Evolutionary conservation across 2,797 vertebrate species (phyloP), one percentile per base, ranked within the genome.

Genomic region (Ptychobarbus kaznakovi): DNA sequence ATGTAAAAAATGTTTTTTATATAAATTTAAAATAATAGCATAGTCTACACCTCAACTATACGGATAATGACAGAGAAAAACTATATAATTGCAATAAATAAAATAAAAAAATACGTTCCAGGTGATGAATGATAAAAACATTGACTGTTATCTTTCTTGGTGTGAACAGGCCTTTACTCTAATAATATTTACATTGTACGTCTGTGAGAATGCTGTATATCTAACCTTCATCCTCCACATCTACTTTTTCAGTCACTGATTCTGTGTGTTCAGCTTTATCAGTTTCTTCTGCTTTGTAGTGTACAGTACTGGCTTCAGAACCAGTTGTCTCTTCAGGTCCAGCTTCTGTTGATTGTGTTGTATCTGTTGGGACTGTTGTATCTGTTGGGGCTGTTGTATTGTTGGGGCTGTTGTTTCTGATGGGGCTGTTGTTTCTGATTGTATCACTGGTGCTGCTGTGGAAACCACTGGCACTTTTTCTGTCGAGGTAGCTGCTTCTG

Each of bases 191-290:
- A 51, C 32, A 53, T 35, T 65, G 3, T 66, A 20, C 44, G 15
- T 79, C 7, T 86, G 44, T 80, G n/a, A 80, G 2, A 49, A 20
- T 10, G 1, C 16, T 68, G 32, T 68, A 10, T 40, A 85, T 51
- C 90, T 93, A 81, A 94, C 92, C 93, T 6, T 86, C 86, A 0
- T 38, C 84, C 0, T 51, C 40, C 0, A 2, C 11, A 0, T 28
- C 25, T 53, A 8, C 38, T 12, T 51, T 2, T 44, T 10, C 42
- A 44, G 42, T 11, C 42, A 0, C 2, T 32, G 32, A 32, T 32
- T 32, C 32, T 3, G 32, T 32, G 32, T 32, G 2, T 40, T 1
- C 3, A 32, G 1, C 0, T 58, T 22, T 3, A 0, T 3, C 1
- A 11, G 6, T 2, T 6, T 25, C 1, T 20, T 12, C 0, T 3